phyloP scores from a whole-genome alignment of 64 coral and sea anemone species.

The Montipora cactus region DNA sequence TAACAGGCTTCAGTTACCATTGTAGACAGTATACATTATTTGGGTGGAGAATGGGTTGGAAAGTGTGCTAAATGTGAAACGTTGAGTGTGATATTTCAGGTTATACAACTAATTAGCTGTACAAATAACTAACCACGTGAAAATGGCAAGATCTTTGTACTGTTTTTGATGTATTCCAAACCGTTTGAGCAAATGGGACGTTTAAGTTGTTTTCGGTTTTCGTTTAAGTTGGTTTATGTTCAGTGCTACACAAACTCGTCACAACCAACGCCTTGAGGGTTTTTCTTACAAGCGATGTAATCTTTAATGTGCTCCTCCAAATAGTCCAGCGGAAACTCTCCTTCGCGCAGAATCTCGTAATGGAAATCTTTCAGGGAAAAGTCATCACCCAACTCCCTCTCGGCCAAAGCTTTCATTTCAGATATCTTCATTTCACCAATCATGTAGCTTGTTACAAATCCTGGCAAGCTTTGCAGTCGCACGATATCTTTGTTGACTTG shows the following conservation, averaged over 20 bases:
- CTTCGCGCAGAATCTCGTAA: conserved; percentile 76
- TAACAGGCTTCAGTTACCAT: no score
- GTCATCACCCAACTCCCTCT: conserved; percentile 47
- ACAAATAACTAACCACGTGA: no score
- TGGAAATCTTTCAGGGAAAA: conserved; percentile 80
- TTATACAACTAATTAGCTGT: no score
- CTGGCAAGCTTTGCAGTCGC: conserved; percentile 68
- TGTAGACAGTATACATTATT: no score
- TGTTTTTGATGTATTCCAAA: no score
- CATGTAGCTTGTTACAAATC: conserved; percentile 58
- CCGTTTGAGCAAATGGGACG: no score
- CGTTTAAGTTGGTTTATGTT: background rate
- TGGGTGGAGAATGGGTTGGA: no score
- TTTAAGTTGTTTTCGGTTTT: no score
- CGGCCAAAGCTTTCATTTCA: conserved; percentile 43
- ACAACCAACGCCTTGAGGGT: conserved; percentile 11
- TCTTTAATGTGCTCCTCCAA: conserved; percentile 62
- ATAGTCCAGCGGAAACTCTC: conserved; percentile 78
- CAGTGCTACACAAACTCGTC: conserved; percentile 23
- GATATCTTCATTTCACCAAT: conserved; percentile 67
- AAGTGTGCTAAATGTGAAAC: no score
- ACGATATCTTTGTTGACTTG: conserved; percentile 67
- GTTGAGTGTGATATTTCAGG: no score
- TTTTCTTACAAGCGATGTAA: conserved; percentile 50
- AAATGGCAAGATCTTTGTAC: no score